These are phyloP conservation scores for Oscheius myriophilus DNA, from an alignment of 2,888 invertebrate genomes.

Conservation along the genomic window DNA sequence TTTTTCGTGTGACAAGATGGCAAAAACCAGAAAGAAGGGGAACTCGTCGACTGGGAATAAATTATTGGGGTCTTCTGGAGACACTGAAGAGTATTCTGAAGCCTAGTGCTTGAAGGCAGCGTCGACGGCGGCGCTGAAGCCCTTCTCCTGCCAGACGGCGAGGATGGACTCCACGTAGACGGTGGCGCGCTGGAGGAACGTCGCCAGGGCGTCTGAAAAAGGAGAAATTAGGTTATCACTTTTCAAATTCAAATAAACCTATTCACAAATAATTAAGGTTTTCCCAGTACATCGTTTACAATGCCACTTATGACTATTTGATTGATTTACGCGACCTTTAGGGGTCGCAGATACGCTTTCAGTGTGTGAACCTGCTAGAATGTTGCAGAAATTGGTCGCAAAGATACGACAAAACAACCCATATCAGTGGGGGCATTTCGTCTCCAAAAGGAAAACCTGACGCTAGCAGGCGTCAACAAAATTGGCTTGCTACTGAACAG, in stretches of 20 bases:
- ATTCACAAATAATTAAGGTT: no score
- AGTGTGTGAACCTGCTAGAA: neutral
- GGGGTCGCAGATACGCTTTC: no score
- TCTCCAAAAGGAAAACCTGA: no score
- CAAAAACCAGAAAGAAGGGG: neutral
- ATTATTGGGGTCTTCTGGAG: neutral
- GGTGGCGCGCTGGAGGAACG: slow-evolving; percentile 11
- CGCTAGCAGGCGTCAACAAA: no score
- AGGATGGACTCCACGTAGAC: slow-evolving; percentile 12
- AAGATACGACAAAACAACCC: no score
- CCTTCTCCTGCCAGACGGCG: slow-evolving; percentile 21
- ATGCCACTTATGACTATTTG: neutral
- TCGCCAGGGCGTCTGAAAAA: slow-evolving; percentile 16
- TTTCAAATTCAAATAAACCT: no score
- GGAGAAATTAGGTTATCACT: no score
- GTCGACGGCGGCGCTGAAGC: slow-evolving; percentile 21
- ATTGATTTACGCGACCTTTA: no score
- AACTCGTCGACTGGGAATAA: no score
- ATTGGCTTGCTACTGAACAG: no score
- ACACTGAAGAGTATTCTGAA: neutral
- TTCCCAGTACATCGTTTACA: neutral
- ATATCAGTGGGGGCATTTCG: no score
- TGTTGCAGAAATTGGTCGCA: neutral
- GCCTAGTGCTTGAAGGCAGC: slow-evolving; percentile 15
- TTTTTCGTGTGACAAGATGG: slow-evolving; percentile 7